Evolutionary conservation across 1,140 invertebrate species (phyloP), one percentile per base, ranked within the genome.

Genomic region (Octopus sinensis): DNA sequence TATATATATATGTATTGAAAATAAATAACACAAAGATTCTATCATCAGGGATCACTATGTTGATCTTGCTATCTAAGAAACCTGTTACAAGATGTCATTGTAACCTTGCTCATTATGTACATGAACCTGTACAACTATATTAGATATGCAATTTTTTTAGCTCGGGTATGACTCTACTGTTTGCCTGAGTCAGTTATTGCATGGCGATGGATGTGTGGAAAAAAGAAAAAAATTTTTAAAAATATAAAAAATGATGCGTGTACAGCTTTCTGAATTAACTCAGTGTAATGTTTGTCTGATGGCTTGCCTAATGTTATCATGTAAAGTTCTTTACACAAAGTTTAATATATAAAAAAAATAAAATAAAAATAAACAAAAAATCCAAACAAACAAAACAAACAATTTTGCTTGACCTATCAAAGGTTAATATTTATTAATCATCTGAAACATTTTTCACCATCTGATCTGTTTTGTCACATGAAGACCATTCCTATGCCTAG

Each of bases 341-440:
- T 77, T 77, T 77, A 77, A 51, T 77, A 77, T 77, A 51, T 51
- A 77, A 53, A 43, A 43, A 43, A 43, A 43, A 43, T 2, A 43
- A 43, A 43, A 43, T 43, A 43, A 43, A 43, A 43, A 43, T 43
- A 43, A 43, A 43, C 30, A 43, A 43, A 43, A 43, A 43, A 43
- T 43, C 30, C 30, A 43, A 43, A 43, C 30, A 43, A 43, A 43
- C 30, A 43, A 43, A 43, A 43, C 30, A 43, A 43, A 43, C 30
- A 43, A 77, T 77, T 77, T 77, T 77, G 76, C 76, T 77, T 77
- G 76, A 77, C 52, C 76, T 77, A 9, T 76, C 52, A 6, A 52
- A 77, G 76, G 52, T 77, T 77, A 51, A 77, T 77, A 77, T 77
- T 77, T 77, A 77, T 77, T 77, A 77, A 77, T 77, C 76, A 77